Percentiles rank a stretch among this genome's conserved stretches.
Conservation (phyloP, 2,113 vertebrate genomes). For the Mystacornis crossleyi region DNA sequence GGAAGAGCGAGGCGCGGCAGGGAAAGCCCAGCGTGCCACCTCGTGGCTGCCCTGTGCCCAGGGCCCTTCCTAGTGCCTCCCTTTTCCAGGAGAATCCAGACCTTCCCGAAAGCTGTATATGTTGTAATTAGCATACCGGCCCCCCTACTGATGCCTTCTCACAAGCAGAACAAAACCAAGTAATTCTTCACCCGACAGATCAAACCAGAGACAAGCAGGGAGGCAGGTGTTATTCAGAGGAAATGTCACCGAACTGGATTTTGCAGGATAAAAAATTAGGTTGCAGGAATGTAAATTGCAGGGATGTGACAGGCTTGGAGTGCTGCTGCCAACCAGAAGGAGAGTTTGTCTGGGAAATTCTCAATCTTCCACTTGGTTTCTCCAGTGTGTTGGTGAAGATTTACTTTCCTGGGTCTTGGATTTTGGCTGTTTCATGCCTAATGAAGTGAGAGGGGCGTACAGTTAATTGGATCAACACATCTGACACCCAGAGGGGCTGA, state of each 20-base stretch:
- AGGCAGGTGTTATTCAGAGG: not conserved
- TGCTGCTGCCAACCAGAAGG: not conserved
- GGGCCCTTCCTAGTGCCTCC: not conserved
- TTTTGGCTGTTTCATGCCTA: not conserved
- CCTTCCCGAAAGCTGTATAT: not conserved
- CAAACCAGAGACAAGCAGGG: not conserved
- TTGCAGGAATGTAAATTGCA: not conserved
- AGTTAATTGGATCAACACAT: not conserved
- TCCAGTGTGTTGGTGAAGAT: not conserved
- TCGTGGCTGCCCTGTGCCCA: constrained; percentile 32
- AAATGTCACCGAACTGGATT: not conserved
- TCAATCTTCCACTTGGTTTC: not conserved
- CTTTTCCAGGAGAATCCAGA: not conserved
- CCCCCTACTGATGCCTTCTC: not conserved
- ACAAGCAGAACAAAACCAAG: not conserved
- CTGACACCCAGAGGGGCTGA: not conserved
- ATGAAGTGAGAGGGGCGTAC: not conserved
- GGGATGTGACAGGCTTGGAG: not conserved
- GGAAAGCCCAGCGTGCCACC: constrained; percentile 31
- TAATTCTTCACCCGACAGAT: not conserved
- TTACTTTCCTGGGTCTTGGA: not conserved
- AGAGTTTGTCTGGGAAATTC: not conserved
- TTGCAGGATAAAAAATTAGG: not conserved
- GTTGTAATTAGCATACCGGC: not conserved
- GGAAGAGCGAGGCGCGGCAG: not conserved